These are phyloP conservation scores for Mesaphorura yosii DNA, from an alignment of 1,140 invertebrate genomes.

Conservation along the genomic window DNA sequence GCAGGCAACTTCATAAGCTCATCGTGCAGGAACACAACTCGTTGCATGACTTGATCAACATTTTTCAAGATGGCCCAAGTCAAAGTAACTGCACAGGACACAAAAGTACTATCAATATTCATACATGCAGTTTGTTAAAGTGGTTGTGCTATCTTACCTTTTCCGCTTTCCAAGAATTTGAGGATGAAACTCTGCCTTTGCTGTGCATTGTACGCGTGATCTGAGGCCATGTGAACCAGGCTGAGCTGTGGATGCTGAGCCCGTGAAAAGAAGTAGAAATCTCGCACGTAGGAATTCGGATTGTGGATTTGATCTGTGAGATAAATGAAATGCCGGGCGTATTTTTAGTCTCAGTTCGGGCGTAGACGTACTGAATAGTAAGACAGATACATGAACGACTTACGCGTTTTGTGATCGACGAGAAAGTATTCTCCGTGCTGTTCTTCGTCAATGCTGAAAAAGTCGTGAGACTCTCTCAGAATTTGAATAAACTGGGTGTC, in stretches of 20 bases:
- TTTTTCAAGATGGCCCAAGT: constrained; percentile 76
- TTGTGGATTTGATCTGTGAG: constrained; percentile 83
- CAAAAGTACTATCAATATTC: background rate
- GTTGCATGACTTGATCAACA: constrained; percentile 63
- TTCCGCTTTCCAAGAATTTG: constrained; percentile 96
- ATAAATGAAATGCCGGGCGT: constrained; percentile 17
- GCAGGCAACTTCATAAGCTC: constrained; percentile 97
- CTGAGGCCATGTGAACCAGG: constrained; percentile 84
- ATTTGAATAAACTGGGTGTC: constrained; percentile 97
- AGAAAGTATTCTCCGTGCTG: constrained; percentile 84
- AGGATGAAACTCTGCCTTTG: constrained; percentile 84
- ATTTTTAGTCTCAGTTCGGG: too few species aligned
- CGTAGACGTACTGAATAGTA: constrained; percentile 1
- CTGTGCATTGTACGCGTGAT: constrained; percentile 78
- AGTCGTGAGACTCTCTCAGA: constrained; percentile 87
- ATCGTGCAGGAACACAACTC: constrained; percentile 96
- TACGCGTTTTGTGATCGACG: constrained; percentile 95
- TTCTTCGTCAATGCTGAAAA: constrained; percentile 88
- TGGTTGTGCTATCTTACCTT: constrained; percentile 38
- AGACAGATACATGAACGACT: constrained; percentile 37
- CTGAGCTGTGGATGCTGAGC: constrained; percentile 95
- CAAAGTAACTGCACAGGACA: constrained; percentile 47
- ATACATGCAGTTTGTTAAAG: background rate
- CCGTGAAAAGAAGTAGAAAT: constrained; percentile 98
- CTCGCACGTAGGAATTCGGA: constrained; percentile 82